phyloP scores from a whole-genome alignment of 2,797 vertebrate species.

The Yasuhikotakia modesta region DNA sequence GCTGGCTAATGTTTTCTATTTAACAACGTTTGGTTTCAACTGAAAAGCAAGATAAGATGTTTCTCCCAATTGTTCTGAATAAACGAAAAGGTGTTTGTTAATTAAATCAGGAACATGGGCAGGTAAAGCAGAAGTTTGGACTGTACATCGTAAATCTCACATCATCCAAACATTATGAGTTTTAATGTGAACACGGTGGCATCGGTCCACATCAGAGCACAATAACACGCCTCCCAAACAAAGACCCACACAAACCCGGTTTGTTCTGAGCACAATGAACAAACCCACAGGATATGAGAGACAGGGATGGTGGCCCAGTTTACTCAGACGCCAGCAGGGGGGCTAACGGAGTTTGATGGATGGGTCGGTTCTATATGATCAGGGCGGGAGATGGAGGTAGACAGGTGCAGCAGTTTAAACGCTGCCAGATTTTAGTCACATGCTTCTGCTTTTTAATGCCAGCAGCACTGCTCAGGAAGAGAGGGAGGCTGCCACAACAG shows the following conservation, averaged over 20 bases:
- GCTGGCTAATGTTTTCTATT: not conserved
- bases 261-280: slow-evolving; percentile 36
- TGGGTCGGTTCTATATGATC: slow-evolving; percentile 45
- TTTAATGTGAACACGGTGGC: slow-evolving; percentile 16
- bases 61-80: no score
- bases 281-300: slow-evolving; percentile 44
- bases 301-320: slow-evolving; percentile 39
- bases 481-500: slow-evolving; percentile 44
- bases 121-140: no score
- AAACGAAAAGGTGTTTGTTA: no score
- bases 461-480: slow-evolving; percentile 21
- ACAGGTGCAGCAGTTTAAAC: slow-evolving; percentile 53
- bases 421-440: slow-evolving; percentile 48
- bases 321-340: slow-evolving; percentile 57
- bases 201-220: slow-evolving; percentile 28
- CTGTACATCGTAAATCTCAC: not conserved
- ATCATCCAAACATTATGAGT: slow-evolving; percentile 1
- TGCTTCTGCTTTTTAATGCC: slow-evolving; percentile 48
- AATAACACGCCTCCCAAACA: slow-evolving; percentile 33
- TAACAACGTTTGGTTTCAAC: not conserved
- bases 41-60: not conserved
- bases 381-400: slow-evolving; percentile 47
- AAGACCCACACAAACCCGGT: slow-evolving; percentile 18
- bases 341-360: slow-evolving; percentile 55
- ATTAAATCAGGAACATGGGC: no score